Conservation (phyloP, 2,797 vertebrate species). For the Xyrichtys novacula region DNA sequence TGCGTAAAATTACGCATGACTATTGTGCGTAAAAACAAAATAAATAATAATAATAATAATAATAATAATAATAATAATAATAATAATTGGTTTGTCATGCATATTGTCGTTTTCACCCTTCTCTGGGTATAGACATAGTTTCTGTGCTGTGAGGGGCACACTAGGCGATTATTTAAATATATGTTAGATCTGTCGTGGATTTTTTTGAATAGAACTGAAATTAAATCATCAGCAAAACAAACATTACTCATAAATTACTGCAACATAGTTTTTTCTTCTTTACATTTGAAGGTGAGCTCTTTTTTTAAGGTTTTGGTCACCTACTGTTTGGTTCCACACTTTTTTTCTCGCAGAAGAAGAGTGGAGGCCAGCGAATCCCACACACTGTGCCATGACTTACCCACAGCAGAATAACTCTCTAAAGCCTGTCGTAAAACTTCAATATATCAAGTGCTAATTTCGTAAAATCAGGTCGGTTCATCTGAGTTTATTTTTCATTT, state of each 20-base stretch:
- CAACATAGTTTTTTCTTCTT: too few species aligned
- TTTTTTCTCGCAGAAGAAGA: not conserved
- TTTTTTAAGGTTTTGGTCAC: not conserved
- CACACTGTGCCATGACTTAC: not conserved
- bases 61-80: not conserved
- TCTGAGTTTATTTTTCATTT: not conserved
- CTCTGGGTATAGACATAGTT: too few species aligned
- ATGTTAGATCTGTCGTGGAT: too few species aligned
- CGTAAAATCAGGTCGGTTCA: not conserved
- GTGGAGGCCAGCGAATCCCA: not conserved
- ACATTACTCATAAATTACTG: not conserved
- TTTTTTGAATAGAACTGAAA: too few species aligned
- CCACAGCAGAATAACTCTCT: not conserved
- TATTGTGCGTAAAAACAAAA: not conserved
- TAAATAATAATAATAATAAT: not conserved
- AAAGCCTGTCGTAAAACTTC: not conserved
- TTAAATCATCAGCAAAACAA: too few species aligned
- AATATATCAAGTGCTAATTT: not conserved
- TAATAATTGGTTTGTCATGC: not conserved
- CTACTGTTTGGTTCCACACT: not conserved
- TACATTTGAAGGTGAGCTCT: not conserved
- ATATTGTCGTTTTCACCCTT: too few species aligned
- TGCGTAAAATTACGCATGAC: constrained; percentile 20
- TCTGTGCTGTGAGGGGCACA: too few species aligned
- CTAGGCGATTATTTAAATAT: too few species aligned